phyloP scores from a whole-genome alignment of 2,888 invertebrate genomes.

The Galerucella pusilla region DNA sequence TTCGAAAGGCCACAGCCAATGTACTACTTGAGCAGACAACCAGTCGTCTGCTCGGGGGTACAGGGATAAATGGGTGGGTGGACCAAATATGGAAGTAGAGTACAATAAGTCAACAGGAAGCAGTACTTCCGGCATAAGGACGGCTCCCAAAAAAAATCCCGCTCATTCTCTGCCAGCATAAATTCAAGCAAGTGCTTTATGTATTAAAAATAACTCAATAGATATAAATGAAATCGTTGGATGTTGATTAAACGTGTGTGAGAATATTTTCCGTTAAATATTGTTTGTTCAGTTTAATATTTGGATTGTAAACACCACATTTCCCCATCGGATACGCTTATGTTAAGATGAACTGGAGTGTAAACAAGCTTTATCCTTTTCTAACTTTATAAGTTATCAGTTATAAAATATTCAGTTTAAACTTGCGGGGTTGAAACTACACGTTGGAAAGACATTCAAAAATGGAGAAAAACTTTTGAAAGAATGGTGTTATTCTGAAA shows the following conservation, averaged over 20 bases:
- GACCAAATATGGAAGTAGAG: too few relatives aligned
- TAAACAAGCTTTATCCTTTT: conserved; percentile 46
- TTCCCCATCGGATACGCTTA: conserved; percentile 21
- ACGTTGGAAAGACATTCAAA: conserved; percentile 50
- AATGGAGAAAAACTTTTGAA: conserved; percentile 54
- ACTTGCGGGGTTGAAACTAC: conserved; percentile 45
- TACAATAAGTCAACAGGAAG: too few relatives aligned
- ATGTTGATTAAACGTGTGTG: conserved; percentile 1
- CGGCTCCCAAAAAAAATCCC: too few relatives aligned
- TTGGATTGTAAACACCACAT: conserved; percentile 17
- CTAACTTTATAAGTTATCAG: conserved; percentile 54
- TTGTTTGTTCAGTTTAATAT: neutral
- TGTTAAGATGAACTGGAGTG: conserved; percentile 45
- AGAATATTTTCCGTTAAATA: neutral
- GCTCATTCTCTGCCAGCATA: neutral
- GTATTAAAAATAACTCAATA: neutral
- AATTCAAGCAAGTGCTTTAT: neutral
- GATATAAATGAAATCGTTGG: neutral
- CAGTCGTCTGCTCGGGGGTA: too few relatives aligned
- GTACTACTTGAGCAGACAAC: too few relatives aligned
- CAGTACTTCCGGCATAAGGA: too few relatives aligned
- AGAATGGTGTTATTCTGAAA: conserved; percentile 53
- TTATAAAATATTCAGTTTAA: conserved; percentile 57
- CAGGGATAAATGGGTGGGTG: too few relatives aligned
- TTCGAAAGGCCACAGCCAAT: too few relatives aligned